Base-by-base conservation (phyloP, 2,113 vertebrate species). In the Sapajus apella region DNA sequence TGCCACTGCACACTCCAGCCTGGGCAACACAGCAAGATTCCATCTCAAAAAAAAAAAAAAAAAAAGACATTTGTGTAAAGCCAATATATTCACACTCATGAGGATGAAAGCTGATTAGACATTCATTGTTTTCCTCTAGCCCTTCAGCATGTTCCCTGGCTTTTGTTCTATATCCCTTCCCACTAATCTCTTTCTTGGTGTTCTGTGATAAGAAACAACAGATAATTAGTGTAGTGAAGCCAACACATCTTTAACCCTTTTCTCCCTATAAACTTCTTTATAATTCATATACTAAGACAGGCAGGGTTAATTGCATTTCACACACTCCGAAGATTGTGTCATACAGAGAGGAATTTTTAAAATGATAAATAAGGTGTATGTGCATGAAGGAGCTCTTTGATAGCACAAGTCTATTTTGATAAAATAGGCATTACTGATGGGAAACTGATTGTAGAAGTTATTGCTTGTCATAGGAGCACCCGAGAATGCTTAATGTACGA, bases 121-220 rank as follows among this genome's bases (percentile, higher is more conserved):
- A 56, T 87, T 94, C 55, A 20, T 32, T 81, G 40, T 72, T 73
- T 91, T 83, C 32, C 61, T 61, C 14, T 73, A 32, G 75, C 32
- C 66, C 55, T 84, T 82, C 50, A 83, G 8, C 85, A 68, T 91
- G 85, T 81, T 66, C 56, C 70, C 32, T 87, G 87, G 50, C 35
- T 88, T 97, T 76, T 47, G 21, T 58, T 83, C 75, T 85, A 8
- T 66, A 30, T 93, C 50, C 52, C 58, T 68, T 50, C 73, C 14
- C 18, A 30, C 73, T 96, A 83, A 58, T 68, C 43, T 95, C 50
- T 52, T 90, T 56, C 76, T 85, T 58, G 64, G 16, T 94, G 21
- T 81, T 93, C 77, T 91, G 35, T 85, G 83, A 93, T 80, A 87
- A 92, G 68, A 81, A 88, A 89, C 32, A 85, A 82, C 43, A 73